Conservation (phyloP, 2,797 vertebrate species). For the Tapirus indicus region DNA sequence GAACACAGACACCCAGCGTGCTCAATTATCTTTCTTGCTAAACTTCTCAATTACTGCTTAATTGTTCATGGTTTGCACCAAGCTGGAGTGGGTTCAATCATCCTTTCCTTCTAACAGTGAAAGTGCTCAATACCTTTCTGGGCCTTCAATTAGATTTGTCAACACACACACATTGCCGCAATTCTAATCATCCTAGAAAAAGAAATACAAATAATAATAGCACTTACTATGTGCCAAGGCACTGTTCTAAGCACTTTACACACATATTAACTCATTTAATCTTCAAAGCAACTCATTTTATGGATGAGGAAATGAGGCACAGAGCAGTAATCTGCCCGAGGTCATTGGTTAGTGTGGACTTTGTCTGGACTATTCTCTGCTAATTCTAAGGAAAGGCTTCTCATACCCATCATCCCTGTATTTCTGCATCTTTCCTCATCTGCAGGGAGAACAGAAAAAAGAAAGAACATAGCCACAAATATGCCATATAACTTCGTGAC, state of each 20-base stretch:
- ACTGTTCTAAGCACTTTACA: neutral
- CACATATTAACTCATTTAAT: neutral
- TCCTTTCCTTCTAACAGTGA: neutral
- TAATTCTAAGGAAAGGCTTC: neutral
- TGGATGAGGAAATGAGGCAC: neutral
- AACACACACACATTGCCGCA: neutral
- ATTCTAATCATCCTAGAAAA: constrained; percentile 10
- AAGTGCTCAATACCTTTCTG: neutral
- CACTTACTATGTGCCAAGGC: neutral
- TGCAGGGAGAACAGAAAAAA: neutral
- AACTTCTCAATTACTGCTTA: neutral
- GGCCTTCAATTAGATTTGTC: neutral
- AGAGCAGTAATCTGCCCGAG: neutral
- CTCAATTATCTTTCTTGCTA: neutral
- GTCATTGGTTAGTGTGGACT: neutral
- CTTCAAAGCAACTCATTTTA: neutral
- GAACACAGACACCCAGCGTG: neutral
- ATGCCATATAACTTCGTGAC: neutral
- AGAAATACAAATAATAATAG: neutral
- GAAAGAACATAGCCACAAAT: neutral
- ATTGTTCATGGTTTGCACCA: neutral
- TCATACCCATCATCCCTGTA: neutral
- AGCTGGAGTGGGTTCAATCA: neutral
- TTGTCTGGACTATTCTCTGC: neutral
- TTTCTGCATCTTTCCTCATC: neutral